Evolutionary conservation across 1,140 invertebrate species (phyloP).

Genomic region (Eciton burchellii): DNA sequence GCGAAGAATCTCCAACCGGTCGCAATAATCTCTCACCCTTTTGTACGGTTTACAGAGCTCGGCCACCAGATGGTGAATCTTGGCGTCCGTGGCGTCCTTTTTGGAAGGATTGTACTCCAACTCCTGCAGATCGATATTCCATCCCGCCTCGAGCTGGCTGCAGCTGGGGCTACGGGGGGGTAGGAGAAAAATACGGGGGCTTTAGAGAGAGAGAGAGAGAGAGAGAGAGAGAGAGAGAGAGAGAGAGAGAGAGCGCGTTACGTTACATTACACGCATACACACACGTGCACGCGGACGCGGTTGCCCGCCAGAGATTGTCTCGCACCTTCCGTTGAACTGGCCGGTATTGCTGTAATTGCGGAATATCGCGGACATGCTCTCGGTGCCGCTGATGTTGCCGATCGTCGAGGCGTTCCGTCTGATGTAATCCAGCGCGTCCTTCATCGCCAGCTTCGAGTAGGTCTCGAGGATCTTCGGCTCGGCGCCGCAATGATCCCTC

Average conservation of each 20-base stretch:
- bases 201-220: no score
- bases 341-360: conserved; percentile 92
- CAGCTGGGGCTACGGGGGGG: conserved; percentile 89
- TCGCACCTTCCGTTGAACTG: conserved; percentile 93
- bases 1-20: background rate
- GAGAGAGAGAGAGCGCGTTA: no score
- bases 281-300: no score
- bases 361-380: conserved; percentile 95
- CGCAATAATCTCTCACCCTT: conserved; percentile 89
- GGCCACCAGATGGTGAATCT: conserved; percentile 96
- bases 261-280: no score
- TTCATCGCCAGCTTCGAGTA: conserved; percentile 97
- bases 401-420: conserved; percentile 93
- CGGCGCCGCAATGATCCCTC: conserved; percentile 93
- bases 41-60: conserved; percentile 95
- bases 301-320: no score
- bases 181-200: conserved; percentile 27
- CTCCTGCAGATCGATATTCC: conserved; percentile 97
- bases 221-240: no score
- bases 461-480: conserved; percentile 97
- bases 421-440: conserved; percentile 96
- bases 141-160: conserved; percentile 92
- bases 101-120: conserved; percentile 96
- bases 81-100: conserved; percentile 96
- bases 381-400: conserved; percentile 93